Percentiles rank a stretch among this genome's conserved stretches.
These are phyloP conservation scores for Macrosiphum euphorbiae DNA, from an alignment of 2,888 invertebrate species.

Conservation along the genomic window DNA sequence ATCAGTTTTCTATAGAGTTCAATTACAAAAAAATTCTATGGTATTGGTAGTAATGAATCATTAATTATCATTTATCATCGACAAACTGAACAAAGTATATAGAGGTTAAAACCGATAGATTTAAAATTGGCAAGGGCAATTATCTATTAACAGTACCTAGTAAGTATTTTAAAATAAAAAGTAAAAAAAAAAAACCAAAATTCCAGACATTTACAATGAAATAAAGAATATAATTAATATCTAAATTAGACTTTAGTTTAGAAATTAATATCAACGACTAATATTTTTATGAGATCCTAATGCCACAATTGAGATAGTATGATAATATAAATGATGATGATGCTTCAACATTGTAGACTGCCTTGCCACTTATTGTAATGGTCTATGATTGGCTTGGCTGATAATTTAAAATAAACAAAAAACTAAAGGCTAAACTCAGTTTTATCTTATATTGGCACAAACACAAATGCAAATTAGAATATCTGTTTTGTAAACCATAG, in stretches of 20 bases:
- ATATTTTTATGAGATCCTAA: neutral
- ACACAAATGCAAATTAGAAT: slow-evolving; percentile 15
- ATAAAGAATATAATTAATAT: slow-evolving; percentile 16
- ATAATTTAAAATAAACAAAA: slow-evolving; percentile 42
- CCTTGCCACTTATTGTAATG: slow-evolving; percentile 13
- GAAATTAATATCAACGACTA: neutral
- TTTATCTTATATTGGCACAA: slow-evolving; percentile 34
- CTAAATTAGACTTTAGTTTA: neutral
- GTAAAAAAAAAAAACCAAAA: neutral
- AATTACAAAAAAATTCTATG: slow-evolving; percentile 25
- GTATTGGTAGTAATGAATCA: slow-evolving; percentile 22
- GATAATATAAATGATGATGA: slow-evolving; percentile 9
- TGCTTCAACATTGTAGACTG: neutral
- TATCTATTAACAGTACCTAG: neutral
- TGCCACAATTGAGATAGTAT: neutral
- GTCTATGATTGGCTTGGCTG: neutral
- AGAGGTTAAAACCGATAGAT: slow-evolving; percentile 42
- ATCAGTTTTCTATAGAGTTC: slow-evolving; percentile 23
- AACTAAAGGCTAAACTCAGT: slow-evolving; percentile 11
- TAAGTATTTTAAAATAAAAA: neutral
- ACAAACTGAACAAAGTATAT: slow-evolving; percentile 14
- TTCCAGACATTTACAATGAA: neutral
- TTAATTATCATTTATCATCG: slow-evolving; percentile 48
- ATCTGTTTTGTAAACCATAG: neutral
- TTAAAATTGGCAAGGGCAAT: slow-evolving; percentile 32